phyloP scores from a whole-genome alignment of 2,888 invertebrate species.

The Zygaena filipendulae region DNA sequence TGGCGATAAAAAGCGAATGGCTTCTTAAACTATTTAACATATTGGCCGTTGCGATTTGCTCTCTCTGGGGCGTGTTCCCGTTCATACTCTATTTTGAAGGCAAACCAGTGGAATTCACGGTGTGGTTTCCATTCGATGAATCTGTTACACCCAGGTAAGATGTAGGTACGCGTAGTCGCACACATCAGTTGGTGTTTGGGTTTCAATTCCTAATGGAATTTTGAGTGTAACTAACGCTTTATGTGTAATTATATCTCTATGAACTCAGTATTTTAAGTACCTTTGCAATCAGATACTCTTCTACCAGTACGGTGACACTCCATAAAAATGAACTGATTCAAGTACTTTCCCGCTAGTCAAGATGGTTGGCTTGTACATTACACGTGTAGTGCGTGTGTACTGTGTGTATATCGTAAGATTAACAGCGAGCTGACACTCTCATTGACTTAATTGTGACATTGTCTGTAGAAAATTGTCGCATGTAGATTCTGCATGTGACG shows the following conservation, averaged over 20 bases:
- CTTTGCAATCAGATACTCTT: no score
- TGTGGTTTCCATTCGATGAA: slow-evolving; percentile 39
- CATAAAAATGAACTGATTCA: no score
- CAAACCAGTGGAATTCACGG: slow-evolving; percentile 29
- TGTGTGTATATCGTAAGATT: no score
- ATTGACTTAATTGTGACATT: no score
- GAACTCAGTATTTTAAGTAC: slow-evolving; percentile 8
- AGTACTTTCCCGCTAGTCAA: no score
- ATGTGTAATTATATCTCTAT: slow-evolving; percentile 1
- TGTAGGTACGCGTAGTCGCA: not conserved
- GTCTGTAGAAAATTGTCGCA: no score
- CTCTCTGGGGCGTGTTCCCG: slow-evolving; percentile 33
- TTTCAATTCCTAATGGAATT: not conserved
- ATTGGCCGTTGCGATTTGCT: slow-evolving; percentile 26
- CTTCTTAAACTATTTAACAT: slow-evolving; percentile 25
- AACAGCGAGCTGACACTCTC: no score
- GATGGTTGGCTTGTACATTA: no score
- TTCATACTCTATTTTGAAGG: slow-evolving; percentile 27
- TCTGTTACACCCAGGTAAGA: slow-evolving; percentile 11
- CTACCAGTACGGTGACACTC: no score
- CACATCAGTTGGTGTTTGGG: not conserved
- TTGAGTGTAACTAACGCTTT: not conserved
- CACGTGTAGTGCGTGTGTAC: no score
- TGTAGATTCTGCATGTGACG: no score
- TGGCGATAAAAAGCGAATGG: slow-evolving; percentile 21